Percentiles rank a stretch among this genome's conserved stretches.
phyloP scores from a whole-genome alignment of 2,797 vertebrate genomes.

The Peromyscus aztecus region DNA sequence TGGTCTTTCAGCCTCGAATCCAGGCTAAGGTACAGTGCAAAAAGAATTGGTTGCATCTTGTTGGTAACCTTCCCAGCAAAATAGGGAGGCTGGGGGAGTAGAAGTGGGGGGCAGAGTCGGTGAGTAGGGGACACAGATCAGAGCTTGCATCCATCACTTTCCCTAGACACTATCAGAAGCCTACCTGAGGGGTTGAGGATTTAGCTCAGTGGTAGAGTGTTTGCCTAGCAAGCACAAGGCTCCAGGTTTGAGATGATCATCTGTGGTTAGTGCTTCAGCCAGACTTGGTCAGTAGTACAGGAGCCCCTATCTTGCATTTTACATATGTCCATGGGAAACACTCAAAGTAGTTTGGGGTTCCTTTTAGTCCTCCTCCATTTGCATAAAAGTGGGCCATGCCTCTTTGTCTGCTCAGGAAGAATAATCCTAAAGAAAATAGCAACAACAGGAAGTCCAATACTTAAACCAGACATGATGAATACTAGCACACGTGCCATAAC shows the following conservation, averaged over 20 bases:
- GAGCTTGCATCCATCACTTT: background rate
- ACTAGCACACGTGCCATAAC: rapidly evolving
- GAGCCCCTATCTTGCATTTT: background rate
- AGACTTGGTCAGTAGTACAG: background rate
- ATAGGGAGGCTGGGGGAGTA: background rate
- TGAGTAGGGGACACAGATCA: background rate
- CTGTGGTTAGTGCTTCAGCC: background rate
- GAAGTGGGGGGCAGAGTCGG: background rate
- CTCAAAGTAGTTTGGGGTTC: background rate
- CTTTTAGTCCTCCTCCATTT: background rate
- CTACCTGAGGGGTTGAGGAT: background rate
- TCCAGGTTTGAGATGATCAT: background rate
- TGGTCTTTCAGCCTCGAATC: background rate
- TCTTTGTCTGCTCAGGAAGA: background rate
- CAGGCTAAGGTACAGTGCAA: background rate
- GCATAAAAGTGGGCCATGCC: background rate
- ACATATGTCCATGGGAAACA: background rate
- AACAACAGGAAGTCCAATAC: background rate
- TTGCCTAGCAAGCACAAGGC: background rate
- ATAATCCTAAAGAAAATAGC: background rate
- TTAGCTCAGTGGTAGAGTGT: background rate
- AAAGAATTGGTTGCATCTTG: background rate
- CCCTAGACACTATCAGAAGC: background rate
- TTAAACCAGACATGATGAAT: background rate
- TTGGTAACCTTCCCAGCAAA: background rate